Conservation (phyloP, 37 sponge, comb jelly and placozoan genomes). For the Beroe ovata region DNA sequence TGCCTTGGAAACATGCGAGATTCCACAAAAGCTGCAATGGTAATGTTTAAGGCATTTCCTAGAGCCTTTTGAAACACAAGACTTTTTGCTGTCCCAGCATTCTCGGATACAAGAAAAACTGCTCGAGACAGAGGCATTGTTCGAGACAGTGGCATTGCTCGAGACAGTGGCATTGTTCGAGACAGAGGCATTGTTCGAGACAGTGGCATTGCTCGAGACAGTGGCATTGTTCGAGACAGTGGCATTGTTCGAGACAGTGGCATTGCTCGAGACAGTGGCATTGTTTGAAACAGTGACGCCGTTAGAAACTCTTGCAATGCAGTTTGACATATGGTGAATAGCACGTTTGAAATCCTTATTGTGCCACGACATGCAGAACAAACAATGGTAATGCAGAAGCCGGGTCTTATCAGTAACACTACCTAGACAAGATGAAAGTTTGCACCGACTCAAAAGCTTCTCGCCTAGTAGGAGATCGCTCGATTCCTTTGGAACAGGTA, state of each 20-base stretch:
- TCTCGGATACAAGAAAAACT: not conserved
- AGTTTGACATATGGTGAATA: not conserved
- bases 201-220: not conserved
- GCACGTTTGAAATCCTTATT: not conserved
- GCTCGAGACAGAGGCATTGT: too few relatives aligned
- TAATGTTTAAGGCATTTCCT: not conserved
- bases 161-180: not conserved
- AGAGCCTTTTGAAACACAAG: not conserved
- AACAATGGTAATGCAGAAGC: not conserved
- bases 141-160: not conserved
- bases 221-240: not conserved
- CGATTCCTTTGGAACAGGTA: too few relatives aligned
- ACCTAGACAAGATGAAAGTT: not conserved
- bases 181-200: not conserved
- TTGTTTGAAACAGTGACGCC: not conserved
- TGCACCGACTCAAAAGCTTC: too few relatives aligned
- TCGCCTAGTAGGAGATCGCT: too few relatives aligned
- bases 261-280: not conserved
- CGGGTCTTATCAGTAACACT: not conserved
- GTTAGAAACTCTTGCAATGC: not conserved
- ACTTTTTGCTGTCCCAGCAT: not conserved
- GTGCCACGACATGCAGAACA: not conserved
- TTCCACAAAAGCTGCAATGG: constrained; percentile 8
- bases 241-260: not conserved
- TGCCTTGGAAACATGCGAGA: not conserved